Conservation (phyloP, 2,113 vertebrate species). For the Machaerirhynchus nigripectus region DNA sequence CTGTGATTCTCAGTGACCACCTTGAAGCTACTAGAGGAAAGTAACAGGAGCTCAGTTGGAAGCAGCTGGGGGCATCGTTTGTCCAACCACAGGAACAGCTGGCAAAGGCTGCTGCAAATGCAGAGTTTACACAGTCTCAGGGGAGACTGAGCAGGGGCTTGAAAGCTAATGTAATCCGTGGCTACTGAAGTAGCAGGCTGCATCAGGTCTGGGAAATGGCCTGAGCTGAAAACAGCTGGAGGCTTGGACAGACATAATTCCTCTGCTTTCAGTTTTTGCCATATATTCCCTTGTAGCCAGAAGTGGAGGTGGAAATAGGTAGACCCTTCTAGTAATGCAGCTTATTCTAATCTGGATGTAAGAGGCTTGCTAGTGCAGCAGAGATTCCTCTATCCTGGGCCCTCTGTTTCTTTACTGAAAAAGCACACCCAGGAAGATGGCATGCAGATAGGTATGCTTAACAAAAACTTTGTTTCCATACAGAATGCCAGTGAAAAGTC, state of each 20-base stretch:
- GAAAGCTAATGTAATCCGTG: background rate
- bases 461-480: background rate
- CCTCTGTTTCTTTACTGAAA: background rate
- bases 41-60: accelerated
- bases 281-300: background rate
- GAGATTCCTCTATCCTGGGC: background rate
- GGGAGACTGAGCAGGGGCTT: background rate
- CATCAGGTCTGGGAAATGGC: accelerated
- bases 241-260: too few species aligned
- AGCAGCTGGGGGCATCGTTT: background rate
- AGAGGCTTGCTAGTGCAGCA: background rate
- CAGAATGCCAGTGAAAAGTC: background rate
- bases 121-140: background rate
- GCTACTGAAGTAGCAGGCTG: background rate
- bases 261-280: background rate
- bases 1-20: background rate
- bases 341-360: too few species aligned
- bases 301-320: background rate
- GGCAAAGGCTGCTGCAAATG: accelerated
- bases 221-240: background rate
- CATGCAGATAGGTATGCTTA: background rate
- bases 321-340: too few species aligned
- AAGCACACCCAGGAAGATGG: background rate
- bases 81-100: background rate
- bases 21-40: background rate